phyloP scores from a whole-genome alignment of 2,888 invertebrate species.

The Erebia ligea region DNA sequence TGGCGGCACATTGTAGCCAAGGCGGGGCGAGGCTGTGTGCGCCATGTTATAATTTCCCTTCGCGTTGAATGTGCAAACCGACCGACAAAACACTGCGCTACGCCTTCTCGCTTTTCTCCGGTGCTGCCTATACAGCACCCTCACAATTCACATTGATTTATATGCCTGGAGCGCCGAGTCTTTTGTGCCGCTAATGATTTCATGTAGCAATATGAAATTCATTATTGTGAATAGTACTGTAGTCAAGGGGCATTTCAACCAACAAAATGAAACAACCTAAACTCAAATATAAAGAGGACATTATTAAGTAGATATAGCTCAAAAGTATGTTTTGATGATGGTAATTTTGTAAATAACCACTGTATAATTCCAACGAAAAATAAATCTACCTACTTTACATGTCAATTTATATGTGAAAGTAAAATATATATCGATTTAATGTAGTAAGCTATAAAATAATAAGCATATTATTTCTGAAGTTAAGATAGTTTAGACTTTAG shows the following conservation, averaged over 20 bases:
- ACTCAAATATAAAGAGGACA: too few species aligned
- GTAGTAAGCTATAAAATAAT: too few species aligned
- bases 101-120: constrained; percentile 50
- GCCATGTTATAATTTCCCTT: constrained; percentile 83
- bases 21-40: constrained; percentile 81
- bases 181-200: background rate
- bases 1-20: constrained; percentile 81
- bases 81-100: constrained; percentile 71
- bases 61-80: constrained; percentile 79
- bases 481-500: too few species aligned
- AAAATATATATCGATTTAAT: too few species aligned
- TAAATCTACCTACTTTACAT: too few species aligned
- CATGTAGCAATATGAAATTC: background rate
- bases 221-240: background rate
- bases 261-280: background rate
- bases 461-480: too few species aligned
- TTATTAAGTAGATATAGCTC: too few species aligned
- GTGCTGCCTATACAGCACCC: constrained; percentile 8
- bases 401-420: too few species aligned
- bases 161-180: background rate
- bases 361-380: too few species aligned
- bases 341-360: too few species aligned
- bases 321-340: too few species aligned
- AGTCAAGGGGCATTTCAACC: background rate
- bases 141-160: constrained; percentile 16